Evolutionary conservation across 30 jellyfish, hydroid and myxozoan species (phyloP), one percentile per base, ranked within the genome.

Genomic region (Hydractinia echinata): DNA sequence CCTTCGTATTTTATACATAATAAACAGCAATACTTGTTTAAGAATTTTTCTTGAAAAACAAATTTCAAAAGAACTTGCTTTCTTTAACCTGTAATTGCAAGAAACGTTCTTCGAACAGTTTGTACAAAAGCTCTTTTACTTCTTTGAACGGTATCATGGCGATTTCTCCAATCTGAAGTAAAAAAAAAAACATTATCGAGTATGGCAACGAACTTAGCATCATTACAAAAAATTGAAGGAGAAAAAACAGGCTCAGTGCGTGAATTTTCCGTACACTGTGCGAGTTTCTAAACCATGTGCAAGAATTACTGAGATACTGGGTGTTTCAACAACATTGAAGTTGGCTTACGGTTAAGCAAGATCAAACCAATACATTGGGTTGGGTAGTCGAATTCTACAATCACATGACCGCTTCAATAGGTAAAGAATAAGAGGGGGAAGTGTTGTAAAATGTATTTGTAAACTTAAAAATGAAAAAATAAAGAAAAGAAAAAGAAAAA

Each of bases 111-210:
- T 93, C 95, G 67, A 93, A 79, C 74, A 93, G 70, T 64, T 87
- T 93, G 79, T 93, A 93, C n/a, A 93, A 87, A 61, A 93, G 79
- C 82, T 93, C 99, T 68, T 93, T 93, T 8, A 90, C 89, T 67
- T 93, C 96, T 81, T 87, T 93, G 86, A 87, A 93, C 4, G 99
- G 99, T 8, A 93, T 93, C 99, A 93, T 93, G 0, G 99, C 99
- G 51, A 93, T 77, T 67, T 93, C 99, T 21, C 96, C 99, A 54
- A 93, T 93, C 98, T 92, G 71, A 61, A 86, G 39, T 4, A 55
- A 44, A 76, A 74, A 61, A 30, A 58, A 74, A 60, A 51, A 72
- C 0, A 30, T 2, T 30, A 30, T 30, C 44, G 44, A 30, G 44
- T 30, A 30, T 30, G 44, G 44, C 44, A 30, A 30, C 44, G 2